Evolutionary conservation across 2,888 invertebrate species (phyloP), one percentile per base, ranked within the genome.

Genomic region (Boloria euphrosyne): DNA sequence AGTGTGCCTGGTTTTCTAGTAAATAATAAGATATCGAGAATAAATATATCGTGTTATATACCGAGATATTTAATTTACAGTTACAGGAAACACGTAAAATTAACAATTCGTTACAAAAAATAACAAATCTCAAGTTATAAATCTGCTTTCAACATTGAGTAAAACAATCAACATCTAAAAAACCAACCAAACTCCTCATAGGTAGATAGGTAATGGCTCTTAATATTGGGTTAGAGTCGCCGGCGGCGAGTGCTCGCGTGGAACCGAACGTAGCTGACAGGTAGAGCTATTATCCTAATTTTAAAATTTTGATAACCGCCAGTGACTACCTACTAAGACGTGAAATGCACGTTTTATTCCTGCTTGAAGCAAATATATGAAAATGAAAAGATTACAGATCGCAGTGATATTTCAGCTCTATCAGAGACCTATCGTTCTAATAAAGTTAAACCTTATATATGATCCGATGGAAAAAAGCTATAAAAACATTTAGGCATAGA

Each of bases 151-250:
- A 16, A 63, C 46, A 50, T 43, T 22, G 17, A 51, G 17, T 18
- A 46, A 43, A 60, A 44, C 51, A 51, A 43, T 61, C 14, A 51
- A 18, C 50, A 16, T n/a, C 3, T 22, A 52, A 52, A 58, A 65
- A 51, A 43, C 43, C 51, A 44, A 31, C 46, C 16, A 61, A 83
- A 83, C 82, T 83, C 80, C 79, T 73, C 66, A 71, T 81, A 81
- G 83, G 80, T 76, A 83, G 31, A 38, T 38, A 38, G 31, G 10
- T 59, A 85, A 86, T 85, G 77, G 79, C 73, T 55, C 71, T 65
- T 86, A 86, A 86, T 86, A 73, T 67, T 71, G 73, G 81, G 83
- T 78, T 78, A 70, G 67, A 71, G 61, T 71, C 70, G 75, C 79
- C 79, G 70, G 73, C 53, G 79, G 78, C 78, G 55, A 67, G 74